These are phyloP conservation scores for Clarias macrocephalus DNA, from an alignment of 2,113 vertebrate genomes.

Conservation along the genomic window DNA sequence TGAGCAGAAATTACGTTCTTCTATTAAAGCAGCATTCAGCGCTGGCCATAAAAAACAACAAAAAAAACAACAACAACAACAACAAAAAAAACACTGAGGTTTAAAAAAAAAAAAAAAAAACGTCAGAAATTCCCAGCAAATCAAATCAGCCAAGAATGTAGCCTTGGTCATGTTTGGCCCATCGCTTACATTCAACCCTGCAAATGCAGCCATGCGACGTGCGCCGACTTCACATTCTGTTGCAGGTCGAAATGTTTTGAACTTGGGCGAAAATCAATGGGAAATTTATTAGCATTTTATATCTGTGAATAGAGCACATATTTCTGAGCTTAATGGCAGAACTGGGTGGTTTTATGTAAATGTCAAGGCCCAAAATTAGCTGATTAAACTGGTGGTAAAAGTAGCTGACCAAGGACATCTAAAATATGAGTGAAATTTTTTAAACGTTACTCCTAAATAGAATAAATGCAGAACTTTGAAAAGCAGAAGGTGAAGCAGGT, in stretches of 20 bases:
- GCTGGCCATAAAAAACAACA: conserved; percentile 27
- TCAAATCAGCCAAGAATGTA: conserved; percentile 36
- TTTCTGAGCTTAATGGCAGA: conserved; percentile 2
- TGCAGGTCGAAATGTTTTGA: not conserved
- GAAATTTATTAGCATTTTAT: conserved; percentile 23
- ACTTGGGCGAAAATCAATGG: not conserved
- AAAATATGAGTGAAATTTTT: not conserved
- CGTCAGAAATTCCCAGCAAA: conserved; percentile 8
- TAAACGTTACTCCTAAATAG: not conserved
- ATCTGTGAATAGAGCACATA: conserved; percentile 20
- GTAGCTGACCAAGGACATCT: not conserved
- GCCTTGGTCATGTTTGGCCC: conserved; percentile 34
- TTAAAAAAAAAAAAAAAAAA: no score
- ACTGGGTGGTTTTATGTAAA: conserved; percentile 8
- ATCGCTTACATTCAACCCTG: not conserved
- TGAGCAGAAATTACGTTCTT: conserved; percentile 25
- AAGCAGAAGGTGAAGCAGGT: not conserved
- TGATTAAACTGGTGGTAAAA: not conserved
- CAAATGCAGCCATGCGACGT: not conserved
- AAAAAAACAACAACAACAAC: no score
- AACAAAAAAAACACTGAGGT: not conserved
- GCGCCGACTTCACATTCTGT: not conserved
- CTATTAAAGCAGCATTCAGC: conserved; percentile 22
- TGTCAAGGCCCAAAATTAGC: conserved; percentile 21
- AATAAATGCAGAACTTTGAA: not conserved